Evolutionary conservation across 37 sponge, comb jelly and placozoan genomes (phyloP).

Genomic region (Cliona cf. orientalis): DNA sequence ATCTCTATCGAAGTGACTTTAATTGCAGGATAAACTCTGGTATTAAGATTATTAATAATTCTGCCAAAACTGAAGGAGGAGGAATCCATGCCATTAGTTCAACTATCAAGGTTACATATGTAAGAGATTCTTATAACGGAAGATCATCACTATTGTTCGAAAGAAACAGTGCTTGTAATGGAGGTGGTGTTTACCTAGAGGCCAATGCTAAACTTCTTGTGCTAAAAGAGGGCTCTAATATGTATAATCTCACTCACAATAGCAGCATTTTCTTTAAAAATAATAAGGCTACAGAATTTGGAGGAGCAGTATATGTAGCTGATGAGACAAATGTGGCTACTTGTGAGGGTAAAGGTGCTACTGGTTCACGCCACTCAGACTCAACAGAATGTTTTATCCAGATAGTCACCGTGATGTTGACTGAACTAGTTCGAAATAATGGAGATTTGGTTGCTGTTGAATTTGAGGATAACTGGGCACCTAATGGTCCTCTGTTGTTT

Average conservation of each 20-base stretch:
- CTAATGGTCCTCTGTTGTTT: not conserved
- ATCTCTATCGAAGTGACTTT: not conserved
- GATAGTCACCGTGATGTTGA: too few species aligned
- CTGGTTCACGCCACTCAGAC: too few species aligned
- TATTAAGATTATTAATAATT: too few species aligned
- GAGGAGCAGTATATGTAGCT: not conserved
- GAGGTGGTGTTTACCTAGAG: not conserved
- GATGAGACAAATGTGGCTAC: not conserved
- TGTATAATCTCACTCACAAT: not conserved
- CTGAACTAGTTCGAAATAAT: too few species aligned
- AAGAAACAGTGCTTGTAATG: not conserved
- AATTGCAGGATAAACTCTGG: not conserved
- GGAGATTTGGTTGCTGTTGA: not conserved
- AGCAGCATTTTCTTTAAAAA: not conserved
- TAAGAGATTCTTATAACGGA: too few species aligned
- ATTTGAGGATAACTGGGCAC: not conserved
- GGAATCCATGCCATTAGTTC: too few species aligned
- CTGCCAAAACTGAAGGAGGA: too few species aligned
- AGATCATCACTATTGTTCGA: not conserved
- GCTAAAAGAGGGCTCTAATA: not conserved
- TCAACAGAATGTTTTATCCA: too few species aligned
- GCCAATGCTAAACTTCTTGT: not conserved
- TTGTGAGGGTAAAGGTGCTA: not conserved
- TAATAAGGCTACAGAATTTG: not conserved
- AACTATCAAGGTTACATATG: too few species aligned